Evolutionary conservation across 1,140 invertebrate species (phyloP).

Genomic region (Drosophila malerkotliana): DNA sequence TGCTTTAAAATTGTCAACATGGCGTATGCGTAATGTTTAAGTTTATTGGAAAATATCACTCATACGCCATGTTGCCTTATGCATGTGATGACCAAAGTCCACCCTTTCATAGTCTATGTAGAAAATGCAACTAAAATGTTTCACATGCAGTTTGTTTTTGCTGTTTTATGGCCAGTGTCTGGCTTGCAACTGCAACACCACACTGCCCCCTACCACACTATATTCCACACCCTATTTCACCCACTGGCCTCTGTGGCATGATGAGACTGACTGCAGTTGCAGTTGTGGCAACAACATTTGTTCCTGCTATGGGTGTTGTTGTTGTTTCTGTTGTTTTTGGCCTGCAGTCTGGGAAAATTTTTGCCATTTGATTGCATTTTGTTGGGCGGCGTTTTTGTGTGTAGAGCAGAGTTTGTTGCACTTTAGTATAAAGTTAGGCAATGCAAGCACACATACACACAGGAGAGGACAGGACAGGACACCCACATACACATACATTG

Average conservation of each 20-base stretch:
- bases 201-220: neutral
- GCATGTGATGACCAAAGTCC: neutral
- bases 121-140: conserved; percentile 81
- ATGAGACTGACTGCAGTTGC: conserved; percentile 48
- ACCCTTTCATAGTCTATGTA: conserved; percentile 55
- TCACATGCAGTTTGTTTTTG: conserved; percentile 73
- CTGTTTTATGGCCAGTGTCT: conserved; percentile 67
- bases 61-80: neutral
- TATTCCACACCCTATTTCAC: neutral
- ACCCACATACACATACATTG: conserved; percentile 11
- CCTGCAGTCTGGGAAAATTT: conserved; percentile 75
- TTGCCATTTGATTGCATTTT: conserved; percentile 80
- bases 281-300: conserved; percentile 58
- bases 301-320: neutral
- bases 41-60: neutral
- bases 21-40: neutral
- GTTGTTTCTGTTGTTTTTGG: conserved; percentile 28
- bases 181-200: conserved; percentile 29
- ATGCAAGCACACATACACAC: conserved; percentile 38
- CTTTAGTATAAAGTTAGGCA: conserved; percentile 68
- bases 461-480: neutral
- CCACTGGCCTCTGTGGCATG: conserved; percentile 22
- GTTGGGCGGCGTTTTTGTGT: conserved; percentile 61
- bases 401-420: conserved; percentile 76
- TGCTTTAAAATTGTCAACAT: neutral